These are phyloP conservation scores for Peromyscus attwateri DNA, from an alignment of 2,797 vertebrate species.

Conservation along the genomic window DNA sequence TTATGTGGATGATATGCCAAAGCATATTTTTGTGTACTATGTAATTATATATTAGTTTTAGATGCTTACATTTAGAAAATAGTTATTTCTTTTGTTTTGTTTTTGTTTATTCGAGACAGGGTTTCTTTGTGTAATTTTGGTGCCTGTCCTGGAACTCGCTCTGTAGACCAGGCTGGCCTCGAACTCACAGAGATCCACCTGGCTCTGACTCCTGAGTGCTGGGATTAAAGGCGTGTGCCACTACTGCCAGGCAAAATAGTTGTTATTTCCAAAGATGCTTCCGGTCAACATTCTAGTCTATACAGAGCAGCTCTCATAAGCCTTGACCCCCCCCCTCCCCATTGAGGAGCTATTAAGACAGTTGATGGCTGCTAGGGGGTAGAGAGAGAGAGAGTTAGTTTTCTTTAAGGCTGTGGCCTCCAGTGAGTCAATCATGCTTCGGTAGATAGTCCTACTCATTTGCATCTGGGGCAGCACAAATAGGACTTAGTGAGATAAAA, in stretches of 20 bases:
- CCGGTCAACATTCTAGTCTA: neutral
- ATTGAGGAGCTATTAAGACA: neutral
- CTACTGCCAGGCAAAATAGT: neutral
- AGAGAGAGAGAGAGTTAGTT: neutral
- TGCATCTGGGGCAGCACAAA: neutral
- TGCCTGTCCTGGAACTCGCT: no score
- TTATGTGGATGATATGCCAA: neutral
- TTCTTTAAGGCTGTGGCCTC: neutral
- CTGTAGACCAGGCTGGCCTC: no score
- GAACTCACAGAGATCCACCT: no score
- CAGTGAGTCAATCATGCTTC: neutral
- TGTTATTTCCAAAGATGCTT: neutral
- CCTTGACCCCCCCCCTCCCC: fast-evolving
- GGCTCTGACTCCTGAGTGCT: no score
- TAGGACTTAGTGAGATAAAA: neutral
- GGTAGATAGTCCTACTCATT: neutral
- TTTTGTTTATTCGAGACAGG: no score
- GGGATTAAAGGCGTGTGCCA: no score
- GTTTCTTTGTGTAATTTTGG: no score
- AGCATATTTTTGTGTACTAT: neutral
- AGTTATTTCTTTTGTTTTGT: neutral
- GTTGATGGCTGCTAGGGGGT: neutral
- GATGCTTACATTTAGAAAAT: neutral
- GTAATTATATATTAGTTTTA: neutral
- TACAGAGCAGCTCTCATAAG: neutral